These are phyloP conservation scores for Pempheris klunzingeri DNA, from an alignment of 2,797 vertebrate genomes.

Conservation along the genomic window DNA sequence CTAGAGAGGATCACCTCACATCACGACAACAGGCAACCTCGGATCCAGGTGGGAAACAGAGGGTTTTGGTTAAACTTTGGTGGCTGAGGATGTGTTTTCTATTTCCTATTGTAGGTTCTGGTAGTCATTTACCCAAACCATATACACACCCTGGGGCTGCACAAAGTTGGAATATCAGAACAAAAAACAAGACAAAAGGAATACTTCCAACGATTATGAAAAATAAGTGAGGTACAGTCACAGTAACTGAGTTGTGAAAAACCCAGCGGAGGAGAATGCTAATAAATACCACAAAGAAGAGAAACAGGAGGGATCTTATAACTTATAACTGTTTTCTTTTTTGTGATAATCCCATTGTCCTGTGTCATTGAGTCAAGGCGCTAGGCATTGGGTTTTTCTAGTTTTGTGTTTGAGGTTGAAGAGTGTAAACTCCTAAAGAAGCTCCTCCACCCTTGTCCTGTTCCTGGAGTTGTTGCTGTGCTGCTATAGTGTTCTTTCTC, in stretches of 20 bases:
- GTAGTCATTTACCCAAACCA: slow-evolving; percentile 29
- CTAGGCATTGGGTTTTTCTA: slow-evolving; percentile 44
- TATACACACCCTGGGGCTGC: slow-evolving; percentile 36
- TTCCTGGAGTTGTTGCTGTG: slow-evolving; percentile 49
- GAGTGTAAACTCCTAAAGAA: slow-evolving; percentile 49
- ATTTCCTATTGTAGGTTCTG: slow-evolving; percentile 8
- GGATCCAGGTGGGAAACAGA: slow-evolving; percentile 2
- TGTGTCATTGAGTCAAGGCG: slow-evolving; percentile 46
- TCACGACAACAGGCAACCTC: neutral
- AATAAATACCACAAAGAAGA: slow-evolving; percentile 75
- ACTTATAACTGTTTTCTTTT: slow-evolving; percentile 30
- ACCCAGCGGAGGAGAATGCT: slow-evolving; percentile 61
- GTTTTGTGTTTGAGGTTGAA: slow-evolving; percentile 60
- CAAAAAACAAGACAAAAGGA: slow-evolving; percentile 18
- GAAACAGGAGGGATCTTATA: slow-evolving; percentile 50
- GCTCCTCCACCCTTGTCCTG: slow-evolving; percentile 43
- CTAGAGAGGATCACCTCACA: neutral
- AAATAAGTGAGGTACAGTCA: slow-evolving; percentile 70
- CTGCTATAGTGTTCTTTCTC: slow-evolving; percentile 37
- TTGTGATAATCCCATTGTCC: slow-evolving; percentile 48
- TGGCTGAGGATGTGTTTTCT: slow-evolving; percentile 38
- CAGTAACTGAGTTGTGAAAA: slow-evolving; percentile 59
- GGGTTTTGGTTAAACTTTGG: slow-evolving; percentile 57
- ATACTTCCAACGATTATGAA: slow-evolving; percentile 33
- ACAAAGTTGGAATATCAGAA: slow-evolving; percentile 19